Evolutionary conservation across 2,113 vertebrate genomes (phyloP), one percentile per base, ranked within the genome.

Genomic region (Lagopus muta): DNA sequence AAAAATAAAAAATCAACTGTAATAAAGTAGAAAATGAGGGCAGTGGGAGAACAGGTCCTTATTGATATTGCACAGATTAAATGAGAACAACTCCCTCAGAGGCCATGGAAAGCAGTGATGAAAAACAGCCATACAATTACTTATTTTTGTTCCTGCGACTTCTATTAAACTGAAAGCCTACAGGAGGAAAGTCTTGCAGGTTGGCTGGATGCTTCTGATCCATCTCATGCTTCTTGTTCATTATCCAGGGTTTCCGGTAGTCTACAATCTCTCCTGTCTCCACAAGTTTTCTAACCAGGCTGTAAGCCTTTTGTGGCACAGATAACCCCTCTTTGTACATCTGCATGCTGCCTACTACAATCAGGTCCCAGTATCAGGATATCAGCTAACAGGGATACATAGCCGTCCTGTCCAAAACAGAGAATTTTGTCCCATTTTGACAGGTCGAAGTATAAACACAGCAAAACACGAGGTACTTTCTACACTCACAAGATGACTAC

Each of bases 1-100:
- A 80, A 91, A 83, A 90, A 80, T 80, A 84, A 90, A 80, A 91
- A 83, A 83, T 27, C 38, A 80, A 28, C 50, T 24, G 24, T 6
- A 66, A 3, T 17, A 71, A 89, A 16, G 45, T 8, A 75, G 36
- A 71, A 96, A 72, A 47, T 12, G 4, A 90, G 77, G 50, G 72
- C 34, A 75, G 32, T 14, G 77, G 22, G 12, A 85, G 12, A 42
- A 48, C 24, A 34, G 38, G 65, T 64, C 55, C 18, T 82, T 87
- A 69, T 0, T 73, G 74, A 32, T 38, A 83, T 5, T 32, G 66
- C 50, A 74, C 3, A 69, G 38, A 81, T 69, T 61, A 90, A 78
- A 84, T 66, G 45, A 75, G 27, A 89, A 69, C 61, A 67, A 65
- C 13, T 85, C 28, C n/a, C 9, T 18, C 48, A 83, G 20, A 77